Percentiles rank a stretch among this genome's conserved stretches.
These are phyloP conservation scores for Harlomillsia oculata DNA, from an alignment of 1,140 invertebrate genomes.

Conservation along the genomic window DNA sequence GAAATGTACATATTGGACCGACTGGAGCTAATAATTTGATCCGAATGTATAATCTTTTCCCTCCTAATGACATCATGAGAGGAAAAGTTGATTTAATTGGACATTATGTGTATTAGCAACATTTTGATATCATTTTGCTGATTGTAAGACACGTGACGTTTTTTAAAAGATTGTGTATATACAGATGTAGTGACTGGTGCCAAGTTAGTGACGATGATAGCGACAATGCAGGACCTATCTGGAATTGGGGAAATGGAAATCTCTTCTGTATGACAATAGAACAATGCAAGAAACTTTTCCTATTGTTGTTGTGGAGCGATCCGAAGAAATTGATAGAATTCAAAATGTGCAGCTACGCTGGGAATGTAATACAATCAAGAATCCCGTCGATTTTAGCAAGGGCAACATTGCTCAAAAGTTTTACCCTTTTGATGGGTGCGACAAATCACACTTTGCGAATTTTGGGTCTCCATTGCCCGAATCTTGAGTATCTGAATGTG, in stretches of 20 bases:
- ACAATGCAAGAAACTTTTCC: neutral
- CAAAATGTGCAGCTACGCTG: neutral
- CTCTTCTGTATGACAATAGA: neutral
- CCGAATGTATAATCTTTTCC: no score
- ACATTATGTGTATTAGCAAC: neutral
- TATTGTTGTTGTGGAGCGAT: neutral
- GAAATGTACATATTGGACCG: no score
- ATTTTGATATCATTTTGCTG: neutral
- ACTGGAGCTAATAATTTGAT: no score
- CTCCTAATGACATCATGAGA: no score
- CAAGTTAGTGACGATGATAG: neutral
- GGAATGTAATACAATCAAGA: neutral
- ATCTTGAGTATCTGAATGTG: neutral
- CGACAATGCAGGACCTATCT: no score
- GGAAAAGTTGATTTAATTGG: neutral
- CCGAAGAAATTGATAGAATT: neutral
- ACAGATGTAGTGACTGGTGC: conserved; percentile 4
- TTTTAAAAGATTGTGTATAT: neutral
- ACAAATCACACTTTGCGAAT: neutral
- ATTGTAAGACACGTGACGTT: neutral
- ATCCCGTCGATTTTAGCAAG: neutral
- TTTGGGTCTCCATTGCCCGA: neutral
- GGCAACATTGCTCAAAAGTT: neutral
- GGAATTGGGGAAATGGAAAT: neutral
- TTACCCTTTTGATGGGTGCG: neutral